Percentiles rank a stretch among this genome's conserved stretches.
These are phyloP conservation scores for Noctua comes DNA, from an alignment of 2,888 invertebrate species.

Conservation along the genomic window DNA sequence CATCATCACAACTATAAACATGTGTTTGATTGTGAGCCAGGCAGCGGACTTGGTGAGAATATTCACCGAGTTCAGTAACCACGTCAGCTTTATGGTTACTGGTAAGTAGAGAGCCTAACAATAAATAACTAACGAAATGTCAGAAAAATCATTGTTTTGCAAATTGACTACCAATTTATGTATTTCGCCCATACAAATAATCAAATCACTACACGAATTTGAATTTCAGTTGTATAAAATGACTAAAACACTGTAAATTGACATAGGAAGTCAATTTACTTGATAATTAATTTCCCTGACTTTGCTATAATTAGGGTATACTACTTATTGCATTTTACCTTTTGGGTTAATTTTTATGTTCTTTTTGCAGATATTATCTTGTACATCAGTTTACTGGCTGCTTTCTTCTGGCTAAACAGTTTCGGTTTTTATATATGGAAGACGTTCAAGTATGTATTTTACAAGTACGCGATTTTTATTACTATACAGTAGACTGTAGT, in stretches of 20 bases:
- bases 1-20: conserved; percentile 94
- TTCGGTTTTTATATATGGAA: conserved; percentile 97
- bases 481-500: conserved; percentile 14
- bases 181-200: background rate
- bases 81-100: conserved; percentile 94
- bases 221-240: background rate
- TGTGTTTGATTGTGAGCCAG: conserved; percentile 94
- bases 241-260: background rate
- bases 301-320: background rate
- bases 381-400: conserved; percentile 94
- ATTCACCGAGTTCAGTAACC: conserved; percentile 95
- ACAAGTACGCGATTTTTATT: conserved; percentile 39
- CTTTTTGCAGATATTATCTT: conserved; percentile 93
- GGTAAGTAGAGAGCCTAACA: conserved; percentile 86
- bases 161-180: background rate
- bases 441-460: conserved; percentile 93
- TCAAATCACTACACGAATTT: background rate
- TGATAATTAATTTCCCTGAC: background rate
- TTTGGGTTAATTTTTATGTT: conserved; percentile 5
- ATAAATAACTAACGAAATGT: conserved; percentile 5
- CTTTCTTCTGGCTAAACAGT: conserved; percentile 96
- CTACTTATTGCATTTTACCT: background rate
- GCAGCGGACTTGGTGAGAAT: conserved; percentile 94
- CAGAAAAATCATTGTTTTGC: background rate
- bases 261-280: background rate